Evolutionary conservation across 1,140 invertebrate genomes (phyloP).

Genomic region (Lamellibrachia luymesi): DNA sequence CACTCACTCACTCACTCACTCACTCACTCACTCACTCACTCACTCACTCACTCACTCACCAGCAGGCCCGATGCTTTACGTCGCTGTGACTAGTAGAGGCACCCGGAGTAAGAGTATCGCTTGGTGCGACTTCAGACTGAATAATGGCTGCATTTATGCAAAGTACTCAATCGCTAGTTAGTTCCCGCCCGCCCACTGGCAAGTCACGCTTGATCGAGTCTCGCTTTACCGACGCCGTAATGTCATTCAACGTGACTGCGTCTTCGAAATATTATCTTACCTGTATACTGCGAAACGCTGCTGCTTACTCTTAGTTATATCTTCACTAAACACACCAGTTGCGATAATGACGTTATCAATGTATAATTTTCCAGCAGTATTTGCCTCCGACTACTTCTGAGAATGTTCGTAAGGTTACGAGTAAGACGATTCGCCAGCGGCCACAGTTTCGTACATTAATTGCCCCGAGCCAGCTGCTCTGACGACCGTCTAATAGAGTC

Average conservation of each 20-base stretch:
- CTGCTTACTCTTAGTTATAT: background rate
- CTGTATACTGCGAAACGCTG: background rate
- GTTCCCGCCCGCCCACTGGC: background rate
- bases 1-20: background rate
- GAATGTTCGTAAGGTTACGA: background rate
- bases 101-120: background rate
- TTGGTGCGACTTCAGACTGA: background rate
- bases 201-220: background rate
- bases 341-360: background rate
- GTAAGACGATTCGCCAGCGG: background rate
- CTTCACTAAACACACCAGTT: background rate
- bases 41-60: slow-evolving; percentile 9
- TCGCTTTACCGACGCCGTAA: background rate
- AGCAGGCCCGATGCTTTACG: background rate
- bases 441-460: background rate
- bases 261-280: background rate
- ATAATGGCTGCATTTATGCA: background rate
- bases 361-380: background rate
- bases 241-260: background rate
- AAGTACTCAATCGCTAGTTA: background rate
- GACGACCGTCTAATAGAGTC: background rate
- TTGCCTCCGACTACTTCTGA: background rate
- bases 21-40: background rate
- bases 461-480: no score
- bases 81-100: background rate